phyloP scores from a whole-genome alignment of 2,888 invertebrate genomes.

The Hyposoter didymator region DNA sequence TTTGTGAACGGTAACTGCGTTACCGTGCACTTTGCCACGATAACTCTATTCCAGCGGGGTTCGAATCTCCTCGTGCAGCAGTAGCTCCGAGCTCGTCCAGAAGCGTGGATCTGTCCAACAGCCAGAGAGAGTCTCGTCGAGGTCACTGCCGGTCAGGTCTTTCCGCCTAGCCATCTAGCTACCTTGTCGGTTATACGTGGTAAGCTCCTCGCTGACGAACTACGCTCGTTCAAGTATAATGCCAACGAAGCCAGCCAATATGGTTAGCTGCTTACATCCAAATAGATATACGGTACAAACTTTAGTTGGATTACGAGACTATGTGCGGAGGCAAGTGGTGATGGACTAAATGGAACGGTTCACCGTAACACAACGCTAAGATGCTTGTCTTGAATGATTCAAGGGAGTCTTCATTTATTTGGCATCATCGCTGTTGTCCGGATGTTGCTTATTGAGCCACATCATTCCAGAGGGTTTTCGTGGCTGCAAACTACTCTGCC shows the following conservation, averaged over 20 bases:
- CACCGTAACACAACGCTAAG: slow-evolving; percentile 32
- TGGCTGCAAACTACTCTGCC: background rate
- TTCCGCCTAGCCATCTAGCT: slow-evolving; percentile 51
- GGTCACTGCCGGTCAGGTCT: slow-evolving; percentile 61
- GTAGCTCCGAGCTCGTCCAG: slow-evolving; percentile 60
- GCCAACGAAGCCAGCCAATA: slow-evolving; percentile 74
- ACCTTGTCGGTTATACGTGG: slow-evolving; percentile 27
- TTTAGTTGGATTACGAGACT: slow-evolving; percentile 27
- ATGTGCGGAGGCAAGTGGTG: background rate
- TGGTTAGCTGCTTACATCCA: slow-evolving; percentile 51
- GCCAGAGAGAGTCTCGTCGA: slow-evolving; percentile 28
- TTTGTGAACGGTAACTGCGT: slow-evolving; percentile 82
- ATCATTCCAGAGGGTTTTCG: background rate
- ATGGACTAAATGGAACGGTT: slow-evolving; percentile 42
- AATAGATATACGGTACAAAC: background rate
- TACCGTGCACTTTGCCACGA: slow-evolving; percentile 83
- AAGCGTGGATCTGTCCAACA: slow-evolving; percentile 61
- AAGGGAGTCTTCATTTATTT: slow-evolving; percentile 5
- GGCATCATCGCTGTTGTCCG: slow-evolving; percentile 34
- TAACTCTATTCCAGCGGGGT: slow-evolving; percentile 79
- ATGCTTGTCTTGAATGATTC: slow-evolving; percentile 29
- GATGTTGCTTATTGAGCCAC: slow-evolving; percentile 13
- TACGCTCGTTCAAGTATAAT: slow-evolving; percentile 72
- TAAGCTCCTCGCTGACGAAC: slow-evolving; percentile 37
- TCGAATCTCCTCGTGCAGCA: slow-evolving; percentile 53